Percentiles rank a stretch among this genome's conserved stretches.
These are phyloP conservation scores for Acanthosepion esculentum DNA, from an alignment of 2,888 invertebrate genomes.

Conservation along the genomic window DNA sequence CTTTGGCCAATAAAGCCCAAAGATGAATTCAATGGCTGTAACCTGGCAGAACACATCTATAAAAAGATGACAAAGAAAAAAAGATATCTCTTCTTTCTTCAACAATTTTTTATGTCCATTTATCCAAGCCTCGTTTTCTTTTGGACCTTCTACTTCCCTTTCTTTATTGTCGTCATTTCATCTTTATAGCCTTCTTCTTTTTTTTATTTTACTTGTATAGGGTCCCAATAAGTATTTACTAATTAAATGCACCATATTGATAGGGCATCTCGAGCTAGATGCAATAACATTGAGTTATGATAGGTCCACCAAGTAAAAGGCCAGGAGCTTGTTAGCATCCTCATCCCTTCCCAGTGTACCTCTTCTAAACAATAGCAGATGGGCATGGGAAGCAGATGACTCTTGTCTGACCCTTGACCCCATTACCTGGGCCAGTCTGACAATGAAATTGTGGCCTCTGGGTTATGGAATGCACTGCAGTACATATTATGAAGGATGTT, in stretches of 20 bases:
- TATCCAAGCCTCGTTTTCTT: not conserved
- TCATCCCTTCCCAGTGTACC: not conserved
- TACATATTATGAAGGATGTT: not conserved
- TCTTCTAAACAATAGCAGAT: conserved; percentile 6
- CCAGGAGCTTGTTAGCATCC: not conserved
- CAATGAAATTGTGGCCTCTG: conserved; percentile 33
- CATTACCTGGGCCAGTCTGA: conserved; percentile 20
- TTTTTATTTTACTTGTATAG: not conserved
- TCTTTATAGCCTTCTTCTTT: not conserved
- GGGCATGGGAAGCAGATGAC: not conserved
- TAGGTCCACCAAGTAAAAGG: not conserved
- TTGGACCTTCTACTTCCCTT: not conserved
- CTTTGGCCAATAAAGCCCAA: too few relatives aligned
- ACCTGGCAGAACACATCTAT: not conserved
- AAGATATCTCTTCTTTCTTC: not conserved
- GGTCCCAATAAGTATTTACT: conserved; percentile 18
- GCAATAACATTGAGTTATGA: conserved; percentile 33
- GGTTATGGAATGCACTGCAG: not conserved
- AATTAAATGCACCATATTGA: conserved; percentile 12
- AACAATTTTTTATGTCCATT: not conserved
- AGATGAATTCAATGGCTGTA: not conserved
- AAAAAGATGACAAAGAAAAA: not conserved
- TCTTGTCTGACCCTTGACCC: not conserved
- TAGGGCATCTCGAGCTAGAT: not conserved
- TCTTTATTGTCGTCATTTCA: not conserved